phyloP scores from a whole-genome alignment of 92 coral and sea anemone species.

The Bergia puertoricense region DNA sequence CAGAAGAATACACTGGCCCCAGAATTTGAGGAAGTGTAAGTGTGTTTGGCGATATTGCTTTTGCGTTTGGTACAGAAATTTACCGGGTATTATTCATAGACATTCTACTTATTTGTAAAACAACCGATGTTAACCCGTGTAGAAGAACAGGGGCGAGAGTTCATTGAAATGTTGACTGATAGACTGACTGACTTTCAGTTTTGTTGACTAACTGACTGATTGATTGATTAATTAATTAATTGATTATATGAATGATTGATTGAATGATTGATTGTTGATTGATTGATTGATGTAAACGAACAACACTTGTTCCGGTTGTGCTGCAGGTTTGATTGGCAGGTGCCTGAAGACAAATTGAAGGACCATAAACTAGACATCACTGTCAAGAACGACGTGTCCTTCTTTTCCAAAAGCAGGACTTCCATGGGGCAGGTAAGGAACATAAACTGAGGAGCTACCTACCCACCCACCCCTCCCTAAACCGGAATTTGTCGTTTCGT shows the following conservation, averaged over 20 bases:
- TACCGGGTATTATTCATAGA: too few species aligned
- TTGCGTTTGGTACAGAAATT: background rate
- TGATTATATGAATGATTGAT: too few species aligned
- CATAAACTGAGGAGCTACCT: background rate
- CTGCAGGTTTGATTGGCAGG: conserved; percentile 91
- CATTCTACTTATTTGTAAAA: background rate
- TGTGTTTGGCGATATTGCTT: background rate
- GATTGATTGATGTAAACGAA: too few species aligned
- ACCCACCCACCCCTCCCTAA: too few species aligned
- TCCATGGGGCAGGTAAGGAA: conserved; percentile 91
- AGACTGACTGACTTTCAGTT: too few species aligned
- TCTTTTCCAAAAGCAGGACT: conserved; percentile 97
- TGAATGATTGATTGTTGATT: too few species aligned
- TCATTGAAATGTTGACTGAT: too few species aligned
- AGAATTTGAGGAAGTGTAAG: conserved; percentile 82
- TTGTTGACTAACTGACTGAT: too few species aligned
- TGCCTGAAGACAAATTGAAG: conserved; percentile 81
- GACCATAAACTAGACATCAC: conserved; percentile 84
- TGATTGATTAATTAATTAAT: too few species aligned
- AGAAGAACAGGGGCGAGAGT: background rate
- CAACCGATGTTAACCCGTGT: background rate
- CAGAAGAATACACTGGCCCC: conserved; percentile 91
- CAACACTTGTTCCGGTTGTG: background rate
- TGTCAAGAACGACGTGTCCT: conserved; percentile 95
- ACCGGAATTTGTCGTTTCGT: background rate